Evolutionary conservation across 2,797 vertebrate species (phyloP), one percentile per base, ranked within the genome.

Genomic region (Sebastes umbrosus): DNA sequence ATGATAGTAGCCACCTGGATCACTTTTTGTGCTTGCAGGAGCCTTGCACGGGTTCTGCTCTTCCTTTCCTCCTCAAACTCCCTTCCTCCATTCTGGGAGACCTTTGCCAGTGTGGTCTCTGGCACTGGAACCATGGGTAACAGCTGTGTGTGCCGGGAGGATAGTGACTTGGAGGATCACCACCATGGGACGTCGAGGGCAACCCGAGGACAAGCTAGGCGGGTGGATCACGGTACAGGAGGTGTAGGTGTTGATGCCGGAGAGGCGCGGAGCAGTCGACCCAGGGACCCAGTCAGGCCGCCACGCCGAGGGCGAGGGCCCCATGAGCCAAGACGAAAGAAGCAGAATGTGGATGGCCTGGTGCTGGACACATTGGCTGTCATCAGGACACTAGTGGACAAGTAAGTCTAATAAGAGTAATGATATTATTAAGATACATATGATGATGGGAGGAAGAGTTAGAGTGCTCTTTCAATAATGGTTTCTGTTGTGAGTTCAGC

Each of bases 1-100:
- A 99, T 99, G 98, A 99, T 99, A 96, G 97, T 99, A 96, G 96
- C 97, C 89, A 96, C 97, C 95, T 97, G 97, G 96, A 96, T 97
- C 92, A 96, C 97, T 96, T 99, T 98, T 95, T 98, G 97, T 96
- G 97, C 96, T 87, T 99, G 97, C 97, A 97, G 97, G 96, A 98
- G 97, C 97, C 97, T 99, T 88, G 95, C 96, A 69, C 96, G 84
- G 95, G 97, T 97, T 97, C 96, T 99, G 88, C 97, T 96, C 84
- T 94, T 96, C 83, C 87, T 93, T 79, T 93, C 92, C 93, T 95
- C 97, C 93, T 92, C 97, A 86, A 84, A 90, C 55, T 83, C 91
- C 87, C 90, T 84, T 71, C 82, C 81, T 88, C 83, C 87, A 80
- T 85, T 92, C 80, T 95, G 97, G 97, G 96, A 96, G 94, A 92